Evolutionary conservation across 2,888 invertebrate species (phyloP).

Genomic region (Pseudolycoriella hygida): DNA sequence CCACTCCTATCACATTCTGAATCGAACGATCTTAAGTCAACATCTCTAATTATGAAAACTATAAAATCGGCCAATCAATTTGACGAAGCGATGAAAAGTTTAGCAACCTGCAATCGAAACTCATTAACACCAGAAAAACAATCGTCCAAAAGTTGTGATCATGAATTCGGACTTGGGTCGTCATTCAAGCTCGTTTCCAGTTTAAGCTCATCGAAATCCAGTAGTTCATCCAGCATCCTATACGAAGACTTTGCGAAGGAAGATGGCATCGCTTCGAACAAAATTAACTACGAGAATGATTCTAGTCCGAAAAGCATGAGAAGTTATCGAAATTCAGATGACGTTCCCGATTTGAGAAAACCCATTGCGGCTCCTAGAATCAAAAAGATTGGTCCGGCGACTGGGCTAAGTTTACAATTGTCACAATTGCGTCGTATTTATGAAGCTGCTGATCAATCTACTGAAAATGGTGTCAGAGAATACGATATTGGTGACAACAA

Average conservation of each 20-base stretch:
- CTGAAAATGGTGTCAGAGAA: slow-evolving; percentile 6
- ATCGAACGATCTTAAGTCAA: slow-evolving; percentile 22
- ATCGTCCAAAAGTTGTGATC: neutral
- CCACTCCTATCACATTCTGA: no score
- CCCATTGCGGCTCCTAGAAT: slow-evolving; percentile 23
- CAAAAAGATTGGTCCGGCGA: slow-evolving; percentile 19
- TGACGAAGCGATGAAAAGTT: slow-evolving; percentile 27
- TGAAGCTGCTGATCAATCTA: slow-evolving; percentile 18
- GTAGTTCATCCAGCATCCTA: no score
- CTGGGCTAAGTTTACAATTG: slow-evolving; percentile 23
- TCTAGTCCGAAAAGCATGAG: no score
- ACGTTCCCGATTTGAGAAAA: slow-evolving; percentile 5
- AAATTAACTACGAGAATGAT: no score
- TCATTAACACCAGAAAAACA: neutral
- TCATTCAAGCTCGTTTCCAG: no score
- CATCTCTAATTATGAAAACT: slow-evolving; percentile 27
- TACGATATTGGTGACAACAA: no score
- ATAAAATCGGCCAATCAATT: slow-evolving; percentile 27
- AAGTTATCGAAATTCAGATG: neutral
- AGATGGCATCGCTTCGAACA: no score
- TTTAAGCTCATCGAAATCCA: no score
- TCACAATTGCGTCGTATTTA: slow-evolving; percentile 23
- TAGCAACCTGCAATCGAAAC: slow-evolving; percentile 11
- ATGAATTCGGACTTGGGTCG: no score
- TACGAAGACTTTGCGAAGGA: no score